Evolutionary conservation across 23 tunicate genomes (phyloP).

Genomic region (Corella eumyota): DNA sequence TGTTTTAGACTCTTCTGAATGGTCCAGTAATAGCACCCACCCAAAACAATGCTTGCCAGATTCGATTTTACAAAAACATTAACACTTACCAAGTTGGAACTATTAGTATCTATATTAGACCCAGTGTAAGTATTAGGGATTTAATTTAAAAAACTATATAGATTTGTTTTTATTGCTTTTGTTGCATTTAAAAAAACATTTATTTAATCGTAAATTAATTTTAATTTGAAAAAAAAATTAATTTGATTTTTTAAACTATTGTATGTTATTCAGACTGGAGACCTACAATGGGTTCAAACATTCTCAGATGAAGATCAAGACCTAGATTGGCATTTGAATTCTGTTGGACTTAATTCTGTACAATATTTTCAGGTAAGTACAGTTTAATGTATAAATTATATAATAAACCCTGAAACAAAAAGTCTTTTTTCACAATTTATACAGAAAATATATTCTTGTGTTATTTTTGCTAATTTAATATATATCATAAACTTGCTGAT

Average conservation of each 20-base stretch:
- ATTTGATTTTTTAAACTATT: not conserved
- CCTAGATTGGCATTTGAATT: conserved; percentile 21
- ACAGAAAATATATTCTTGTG: too few relatives aligned
- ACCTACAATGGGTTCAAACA: conserved; percentile 4
- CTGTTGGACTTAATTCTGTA: conserved; percentile 24
- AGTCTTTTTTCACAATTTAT: too few relatives aligned
- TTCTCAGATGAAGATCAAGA: conserved; percentile 17
- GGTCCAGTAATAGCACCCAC: conserved; percentile 75
- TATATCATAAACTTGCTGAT: not conserved
- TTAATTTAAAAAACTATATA: too few relatives aligned
- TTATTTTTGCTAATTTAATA: too few relatives aligned
- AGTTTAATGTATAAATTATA: too few relatives aligned
- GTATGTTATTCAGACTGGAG: conserved; percentile 17
- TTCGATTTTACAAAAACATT: conserved; percentile 54
- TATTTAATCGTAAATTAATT: not conserved
- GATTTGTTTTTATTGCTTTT: too few relatives aligned
- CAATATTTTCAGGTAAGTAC: conserved; percentile 51
- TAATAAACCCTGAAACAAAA: too few relatives aligned
- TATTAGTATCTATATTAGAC: conserved; percentile 22
- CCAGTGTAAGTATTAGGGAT: conserved; percentile 57
- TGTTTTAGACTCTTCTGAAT: too few relatives aligned
- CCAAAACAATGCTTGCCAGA: conserved; percentile 59
- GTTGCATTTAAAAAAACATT: too few relatives aligned
- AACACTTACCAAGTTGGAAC: conserved; percentile 17
- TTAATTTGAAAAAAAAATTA: not conserved